phyloP scores from a whole-genome alignment of 2,113 vertebrate species.

The Cisticola juncidis region DNA sequence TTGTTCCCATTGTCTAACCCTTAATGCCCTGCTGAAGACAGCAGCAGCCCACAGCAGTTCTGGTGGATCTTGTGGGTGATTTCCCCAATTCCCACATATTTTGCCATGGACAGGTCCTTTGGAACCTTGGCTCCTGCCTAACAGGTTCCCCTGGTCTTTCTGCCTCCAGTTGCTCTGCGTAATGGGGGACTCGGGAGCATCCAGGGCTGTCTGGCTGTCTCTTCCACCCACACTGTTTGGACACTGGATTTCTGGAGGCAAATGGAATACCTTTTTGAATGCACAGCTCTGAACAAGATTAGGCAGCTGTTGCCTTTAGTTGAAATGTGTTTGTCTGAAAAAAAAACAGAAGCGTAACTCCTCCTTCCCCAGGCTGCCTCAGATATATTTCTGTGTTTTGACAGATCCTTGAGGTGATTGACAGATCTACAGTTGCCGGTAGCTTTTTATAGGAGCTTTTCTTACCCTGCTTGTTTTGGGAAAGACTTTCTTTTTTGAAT shows the following conservation, averaged over 20 bases:
- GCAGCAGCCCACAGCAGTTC: not conserved
- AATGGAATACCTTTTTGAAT: not conserved
- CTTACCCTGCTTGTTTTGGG: not conserved
- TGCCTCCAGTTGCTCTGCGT: not conserved
- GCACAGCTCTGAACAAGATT: not conserved
- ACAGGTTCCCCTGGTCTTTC: conserved; percentile 41
- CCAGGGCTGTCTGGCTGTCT: not conserved
- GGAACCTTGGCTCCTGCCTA: not conserved
- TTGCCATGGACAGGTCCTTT: not conserved
- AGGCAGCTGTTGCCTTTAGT: not conserved
- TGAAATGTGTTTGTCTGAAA: not conserved
- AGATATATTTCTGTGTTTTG: not conserved
- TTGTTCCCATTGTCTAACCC: not conserved
- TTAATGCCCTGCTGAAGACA: accelerated
- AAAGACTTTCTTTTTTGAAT: not conserved
- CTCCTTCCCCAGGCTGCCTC: not conserved
- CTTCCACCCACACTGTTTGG: not conserved
- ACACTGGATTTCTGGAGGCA: not conserved
- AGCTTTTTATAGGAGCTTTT: not conserved
- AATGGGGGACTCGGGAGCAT: not conserved
- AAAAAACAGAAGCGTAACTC: not conserved
- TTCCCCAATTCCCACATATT: not conserved
- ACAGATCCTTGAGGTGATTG: not conserved
- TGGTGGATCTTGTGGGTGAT: not conserved
- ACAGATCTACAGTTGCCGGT: not conserved